Percentiles rank a stretch among this genome's conserved stretches.
Evolutionary conservation across 2,888 invertebrate species (phyloP).

Genomic region (Odiellus spinosus): DNA sequence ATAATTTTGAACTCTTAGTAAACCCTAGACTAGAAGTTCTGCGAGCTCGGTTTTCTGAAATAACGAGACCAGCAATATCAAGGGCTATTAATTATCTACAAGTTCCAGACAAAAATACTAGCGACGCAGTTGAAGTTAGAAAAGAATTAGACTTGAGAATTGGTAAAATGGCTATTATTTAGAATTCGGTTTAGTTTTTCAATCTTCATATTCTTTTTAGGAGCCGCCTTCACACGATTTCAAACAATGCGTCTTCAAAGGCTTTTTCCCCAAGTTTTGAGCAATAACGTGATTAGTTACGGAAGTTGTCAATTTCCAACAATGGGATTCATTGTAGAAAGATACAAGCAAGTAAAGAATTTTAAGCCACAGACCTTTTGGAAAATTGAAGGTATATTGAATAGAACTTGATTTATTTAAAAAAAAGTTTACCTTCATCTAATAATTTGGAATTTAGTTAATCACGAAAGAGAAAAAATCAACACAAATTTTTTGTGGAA

Average conservation of each 20-base stretch:
- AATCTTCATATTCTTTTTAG: slow-evolving; percentile 32
- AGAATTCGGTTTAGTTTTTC: not conserved
- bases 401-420: no score
- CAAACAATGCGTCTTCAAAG: slow-evolving; percentile 69
- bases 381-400: slow-evolving; percentile 65
- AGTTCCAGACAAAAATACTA: slow-evolving; percentile 60
- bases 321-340: slow-evolving; percentile 97
- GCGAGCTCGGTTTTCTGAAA: slow-evolving; percentile 92
- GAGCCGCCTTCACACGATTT: slow-evolving; percentile 95
- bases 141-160: slow-evolving; percentile 81
- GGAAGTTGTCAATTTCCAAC: slow-evolving; percentile 99
- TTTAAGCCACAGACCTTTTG: slow-evolving; percentile 90
- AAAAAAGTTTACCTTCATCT: no score
- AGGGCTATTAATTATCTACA: slow-evolving; percentile 63
- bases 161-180: slow-evolving; percentile 36
- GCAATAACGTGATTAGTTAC: slow-evolving; percentile 71
- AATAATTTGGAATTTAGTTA: not conserved
- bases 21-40: slow-evolving; percentile 31
- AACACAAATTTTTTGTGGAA: slow-evolving; percentile 79
- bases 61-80: slow-evolving; percentile 63
- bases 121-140: slow-evolving; percentile 86
- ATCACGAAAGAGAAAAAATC: slow-evolving; percentile 49
- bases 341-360: slow-evolving; percentile 75
- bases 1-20: no score
- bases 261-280: slow-evolving; percentile 30